Conservation (phyloP, 2,797 vertebrate genomes). For the Hoplostethus mediterraneus region DNA sequence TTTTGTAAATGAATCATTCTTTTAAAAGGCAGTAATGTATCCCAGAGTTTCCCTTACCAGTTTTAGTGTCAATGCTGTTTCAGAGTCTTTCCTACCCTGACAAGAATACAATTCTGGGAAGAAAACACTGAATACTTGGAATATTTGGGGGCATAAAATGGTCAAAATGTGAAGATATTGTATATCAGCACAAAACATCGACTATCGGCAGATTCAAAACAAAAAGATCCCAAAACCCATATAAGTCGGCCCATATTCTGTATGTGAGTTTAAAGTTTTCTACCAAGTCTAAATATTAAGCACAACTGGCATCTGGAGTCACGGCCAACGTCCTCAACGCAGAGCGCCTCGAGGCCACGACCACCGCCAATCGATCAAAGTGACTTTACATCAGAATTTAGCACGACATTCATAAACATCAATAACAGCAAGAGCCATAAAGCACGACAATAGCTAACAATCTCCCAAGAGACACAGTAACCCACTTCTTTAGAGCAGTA, state of each 20-base stretch:
- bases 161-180: constrained; percentile 10
- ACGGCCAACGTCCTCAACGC: constrained; percentile 7
- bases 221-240: constrained; percentile 8
- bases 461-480: constrained; percentile 53
- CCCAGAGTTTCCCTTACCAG: too few relatives aligned
- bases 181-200: constrained; percentile 36
- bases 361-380: constrained; percentile 37
- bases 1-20: too few relatives aligned
- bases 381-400: constrained; percentile 53
- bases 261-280: constrained; percentile 25
- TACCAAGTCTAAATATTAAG: constrained; percentile 42
- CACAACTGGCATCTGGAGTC: constrained; percentile 49
- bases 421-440: constrained; percentile 62
- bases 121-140: background rate
- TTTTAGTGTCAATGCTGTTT: constrained; percentile 8
- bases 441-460: constrained; percentile 49
- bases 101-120: background rate
- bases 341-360: constrained; percentile 20
- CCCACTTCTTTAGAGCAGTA: constrained; percentile 32
- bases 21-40: too few relatives aligned
- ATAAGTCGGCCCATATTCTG: constrained; percentile 22
- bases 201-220: constrained; percentile 30
- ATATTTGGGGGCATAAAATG: background rate
- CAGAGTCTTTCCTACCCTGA: constrained; percentile 4
- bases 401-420: constrained; percentile 69